Evolutionary conservation across 2,888 invertebrate species (phyloP), one percentile per base, ranked within the genome.

Genomic region (Crepidodera aurea): DNA sequence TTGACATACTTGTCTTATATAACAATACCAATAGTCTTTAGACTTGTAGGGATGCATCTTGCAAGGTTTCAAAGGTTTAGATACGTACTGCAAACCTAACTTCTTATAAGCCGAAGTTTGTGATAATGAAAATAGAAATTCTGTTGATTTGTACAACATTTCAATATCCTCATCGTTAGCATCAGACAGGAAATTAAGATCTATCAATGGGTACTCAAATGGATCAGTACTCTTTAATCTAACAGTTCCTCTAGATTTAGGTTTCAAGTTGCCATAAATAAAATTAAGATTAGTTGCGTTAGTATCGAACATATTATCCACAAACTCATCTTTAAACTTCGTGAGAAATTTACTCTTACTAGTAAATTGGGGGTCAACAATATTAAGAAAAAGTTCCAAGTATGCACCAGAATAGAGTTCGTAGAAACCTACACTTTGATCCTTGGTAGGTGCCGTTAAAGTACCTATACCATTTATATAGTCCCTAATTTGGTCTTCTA

Each of bases 11-110:
- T 86, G 65, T 60, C 69, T 64, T 15, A 75, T 56, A 27, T 86
- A 86, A 75, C 90, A 90, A 62, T 86, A 85, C 88, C 90, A 89
- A 73, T 90, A 90, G 27, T 84, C 84, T 60, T 88, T 89, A 0
- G 85, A 82, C 64, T 84, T 84, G 58, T 85, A 86, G n/a, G n/a
- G n/a, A n/a, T 5, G 79, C 62, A 0, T 75, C 58, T 78, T 78
- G 74, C 88, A 88, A 1, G 81, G 81, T 0, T 64, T 60, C 4
- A 69, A 18, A 2, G 55, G 44, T 1, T 46, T 42, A 12, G 39
- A 34, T 1, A 58, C 51, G n/a, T 57, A 64, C 32, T 82, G 78
- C 0, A 84, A 81, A 7, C 83, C 82, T 46, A 84, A 83, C 66
- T 82, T 83, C 59, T 80, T 77, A 71, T 85, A 85, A 0, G 84